Conservation (phyloP, 1,140 invertebrate species). For the Mamestra configurata region DNA sequence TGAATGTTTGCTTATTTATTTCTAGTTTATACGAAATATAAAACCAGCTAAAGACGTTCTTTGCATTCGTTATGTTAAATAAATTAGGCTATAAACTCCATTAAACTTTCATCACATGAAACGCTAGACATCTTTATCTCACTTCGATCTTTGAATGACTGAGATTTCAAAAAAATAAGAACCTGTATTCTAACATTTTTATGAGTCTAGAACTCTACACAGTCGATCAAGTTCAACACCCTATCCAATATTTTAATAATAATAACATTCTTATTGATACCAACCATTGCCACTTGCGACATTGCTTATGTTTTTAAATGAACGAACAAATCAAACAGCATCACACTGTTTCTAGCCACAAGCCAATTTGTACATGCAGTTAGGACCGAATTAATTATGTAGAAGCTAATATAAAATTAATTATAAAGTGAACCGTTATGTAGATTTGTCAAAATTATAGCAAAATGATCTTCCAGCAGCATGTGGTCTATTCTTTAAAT, state of each 20-base stretch:
- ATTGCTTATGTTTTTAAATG: background rate
- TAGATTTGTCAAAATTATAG: slow-evolving; percentile 4
- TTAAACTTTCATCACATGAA: no score
- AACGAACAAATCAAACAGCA: slow-evolving; percentile 4
- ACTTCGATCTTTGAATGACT: background rate
- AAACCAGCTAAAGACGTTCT: no score
- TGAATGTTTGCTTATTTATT: background rate
- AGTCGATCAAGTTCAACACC: background rate
- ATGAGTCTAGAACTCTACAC: no score
- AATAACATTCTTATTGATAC: background rate
- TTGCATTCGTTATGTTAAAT: no score
- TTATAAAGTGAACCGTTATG: slow-evolving; percentile 12
- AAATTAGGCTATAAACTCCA: no score
- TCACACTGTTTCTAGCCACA: slow-evolving; percentile 47
- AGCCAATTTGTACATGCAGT: slow-evolving; percentile 46
- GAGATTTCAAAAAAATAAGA: no score
- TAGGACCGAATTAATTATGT: slow-evolving; percentile 23
- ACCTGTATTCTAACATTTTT: no score
- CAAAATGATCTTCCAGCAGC: background rate
- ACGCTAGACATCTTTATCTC: no score
- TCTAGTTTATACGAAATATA: background rate
- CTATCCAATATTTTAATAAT: background rate
- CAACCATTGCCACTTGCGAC: background rate
- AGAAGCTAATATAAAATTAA: slow-evolving; percentile 32
- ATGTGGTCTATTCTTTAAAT: slow-evolving; percentile 26